Conservation (phyloP, 2,113 vertebrate genomes). For the Sula dactylatra region DNA sequence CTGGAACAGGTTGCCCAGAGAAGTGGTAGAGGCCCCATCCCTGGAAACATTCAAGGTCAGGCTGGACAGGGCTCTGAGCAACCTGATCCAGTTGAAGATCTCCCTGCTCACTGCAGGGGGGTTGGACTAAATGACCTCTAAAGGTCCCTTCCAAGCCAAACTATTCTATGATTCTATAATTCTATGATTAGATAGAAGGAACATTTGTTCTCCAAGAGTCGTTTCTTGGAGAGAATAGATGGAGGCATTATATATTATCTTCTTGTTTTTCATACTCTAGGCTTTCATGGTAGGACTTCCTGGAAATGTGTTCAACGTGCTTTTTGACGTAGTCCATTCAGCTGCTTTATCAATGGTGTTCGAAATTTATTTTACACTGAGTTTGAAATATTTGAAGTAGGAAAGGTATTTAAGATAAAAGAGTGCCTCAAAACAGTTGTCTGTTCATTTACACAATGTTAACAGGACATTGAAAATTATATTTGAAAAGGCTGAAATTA, state of each 20-base stretch:
- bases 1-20: too few species aligned
- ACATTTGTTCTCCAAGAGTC: neutral
- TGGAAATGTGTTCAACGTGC: constrained; percentile 69
- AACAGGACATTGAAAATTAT: neutral
- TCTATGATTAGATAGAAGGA: neutral
- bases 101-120: too few species aligned
- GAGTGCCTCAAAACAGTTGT: neutral
- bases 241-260: constrained; percentile 74
- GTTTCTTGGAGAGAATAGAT: constrained; percentile 56
- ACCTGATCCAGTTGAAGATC: too few species aligned
- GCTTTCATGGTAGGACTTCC: constrained; percentile 63
- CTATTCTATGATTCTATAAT: too few species aligned
- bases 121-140: too few species aligned
- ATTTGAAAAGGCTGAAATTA: neutral
- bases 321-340: constrained; percentile 27
- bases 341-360: neutral
- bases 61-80: too few species aligned
- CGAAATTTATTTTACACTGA: neutral
- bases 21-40: too few species aligned
- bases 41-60: too few species aligned
- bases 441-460: neutral
- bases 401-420: neutral
- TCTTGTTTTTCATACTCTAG: constrained; percentile 55
- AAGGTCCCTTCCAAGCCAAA: too few species aligned
- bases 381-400: neutral